These are phyloP conservation scores for Zaprionus gabonicus DNA, from an alignment of 1,140 invertebrate species.

Conservation along the genomic window DNA sequence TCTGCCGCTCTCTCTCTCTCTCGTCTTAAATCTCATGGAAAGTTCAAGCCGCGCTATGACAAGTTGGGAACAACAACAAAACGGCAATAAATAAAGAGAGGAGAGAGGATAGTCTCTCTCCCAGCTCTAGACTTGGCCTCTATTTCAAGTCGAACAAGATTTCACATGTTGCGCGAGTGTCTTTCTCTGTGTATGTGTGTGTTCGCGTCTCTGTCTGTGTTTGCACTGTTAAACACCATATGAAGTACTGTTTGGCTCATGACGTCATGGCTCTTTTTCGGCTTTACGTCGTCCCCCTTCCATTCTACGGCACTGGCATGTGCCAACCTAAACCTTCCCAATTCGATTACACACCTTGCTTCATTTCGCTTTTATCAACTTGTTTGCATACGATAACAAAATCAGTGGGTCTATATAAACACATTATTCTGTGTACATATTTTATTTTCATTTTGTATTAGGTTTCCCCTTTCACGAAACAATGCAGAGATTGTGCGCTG, in stretches of 20 bases:
- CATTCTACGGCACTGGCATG: not conserved
- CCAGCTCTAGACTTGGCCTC: slow-evolving; percentile 53
- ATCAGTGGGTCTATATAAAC: slow-evolving; percentile 6
- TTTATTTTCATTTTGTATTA: not conserved
- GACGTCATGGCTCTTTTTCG: slow-evolving; percentile 33
- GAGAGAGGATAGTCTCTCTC: slow-evolving; percentile 3
- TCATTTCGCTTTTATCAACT: slow-evolving; percentile 23
- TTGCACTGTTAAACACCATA: slow-evolving; percentile 10
- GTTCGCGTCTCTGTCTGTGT: slow-evolving; percentile 15
- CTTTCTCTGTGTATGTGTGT: not conserved
- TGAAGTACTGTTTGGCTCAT: slow-evolving; percentile 21
- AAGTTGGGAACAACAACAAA: slow-evolving; percentile 19
- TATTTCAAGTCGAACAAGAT: slow-evolving; percentile 77
- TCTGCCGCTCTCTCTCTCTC: not conserved
- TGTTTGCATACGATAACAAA: slow-evolving; percentile 45
- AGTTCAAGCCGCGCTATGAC: slow-evolving; percentile 26
- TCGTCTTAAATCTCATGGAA: not conserved
- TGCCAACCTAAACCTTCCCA: not conserved
- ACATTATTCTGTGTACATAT: not conserved
- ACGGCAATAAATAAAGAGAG: not conserved
- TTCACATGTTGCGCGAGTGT: slow-evolving; percentile 27
- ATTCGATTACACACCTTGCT: slow-evolving; percentile 11
- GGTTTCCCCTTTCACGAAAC: not conserved
- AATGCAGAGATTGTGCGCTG: not conserved
- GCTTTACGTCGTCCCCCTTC: not conserved